Percentiles rank a stretch among this genome's conserved stretches.
Evolutionary conservation across 92 coral and sea anemone species (phyloP).

Genomic region (Epizoanthus stellaris): DNA sequence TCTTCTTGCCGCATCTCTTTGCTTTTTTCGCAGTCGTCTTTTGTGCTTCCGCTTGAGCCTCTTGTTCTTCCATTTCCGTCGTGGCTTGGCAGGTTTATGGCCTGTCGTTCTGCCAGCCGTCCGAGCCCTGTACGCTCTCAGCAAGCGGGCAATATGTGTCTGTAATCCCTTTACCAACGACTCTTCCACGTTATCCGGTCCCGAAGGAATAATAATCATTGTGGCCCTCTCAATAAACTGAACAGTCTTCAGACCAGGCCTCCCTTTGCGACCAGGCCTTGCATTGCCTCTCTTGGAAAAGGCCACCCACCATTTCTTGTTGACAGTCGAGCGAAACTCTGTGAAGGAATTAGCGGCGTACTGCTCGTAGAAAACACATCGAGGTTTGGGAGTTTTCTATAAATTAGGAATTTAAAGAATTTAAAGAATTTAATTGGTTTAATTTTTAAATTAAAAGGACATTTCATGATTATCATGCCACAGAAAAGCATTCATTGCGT

Average conservation of each 20-base stretch:
- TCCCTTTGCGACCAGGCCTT: constrained; percentile 86
- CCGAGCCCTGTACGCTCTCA: constrained; percentile 66
- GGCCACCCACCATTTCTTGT: constrained; percentile 74
- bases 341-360: constrained; percentile 84
- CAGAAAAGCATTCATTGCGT: too few relatives aligned
- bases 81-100: not conserved
- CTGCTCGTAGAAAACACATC: constrained; percentile 84
- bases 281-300: constrained; percentile 84
- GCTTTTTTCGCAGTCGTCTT: constrained; percentile 44
- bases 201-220: constrained; percentile 75
- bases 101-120: constrained; percentile 32
- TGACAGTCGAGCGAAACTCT: constrained; percentile 80
- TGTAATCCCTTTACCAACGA: constrained; percentile 76
- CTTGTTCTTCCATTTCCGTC: constrained; percentile 47
- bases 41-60: constrained; percentile 55
- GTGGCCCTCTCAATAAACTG: constrained; percentile 87
- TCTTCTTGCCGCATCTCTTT: constrained; percentile 39
- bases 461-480: too few relatives aligned
- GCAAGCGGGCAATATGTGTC: constrained; percentile 75
- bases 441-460: too few relatives aligned
- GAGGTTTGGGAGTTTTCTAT: constrained; percentile 68
- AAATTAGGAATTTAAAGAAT: not conserved
- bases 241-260: constrained; percentile 72
- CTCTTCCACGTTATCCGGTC: constrained; percentile 62
- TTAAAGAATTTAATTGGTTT: too few relatives aligned